Evolutionary conservation across 2,113 vertebrate species (phyloP), one percentile per base, ranked within the genome.

Genomic region (Lipotes vexillifer): DNA sequence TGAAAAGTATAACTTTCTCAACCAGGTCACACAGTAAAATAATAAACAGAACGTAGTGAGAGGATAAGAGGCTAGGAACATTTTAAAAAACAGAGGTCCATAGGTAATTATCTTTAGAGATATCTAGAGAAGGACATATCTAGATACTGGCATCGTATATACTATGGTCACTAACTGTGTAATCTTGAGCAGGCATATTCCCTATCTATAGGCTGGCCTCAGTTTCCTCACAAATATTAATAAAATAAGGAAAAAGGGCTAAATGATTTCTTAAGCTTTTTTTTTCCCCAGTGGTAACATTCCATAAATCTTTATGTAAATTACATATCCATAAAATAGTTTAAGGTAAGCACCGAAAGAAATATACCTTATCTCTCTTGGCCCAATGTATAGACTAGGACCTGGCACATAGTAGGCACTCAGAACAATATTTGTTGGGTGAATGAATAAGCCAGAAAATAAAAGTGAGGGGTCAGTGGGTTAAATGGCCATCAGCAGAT

Each of bases 1-100:
- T 84, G 69, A 89, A 97, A 98, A 97, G 63, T 98, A 4, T 31
- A 97, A 97, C 94, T 98, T 97, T 97, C 33, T 59, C 93, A 98
- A 97, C 2, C 20, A 89, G 98, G 84, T 77, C 12, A 41, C 63
- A 55, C 13, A 92, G 49, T 65, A 59, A 41, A 86, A 92, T 33
- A 29, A 81, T 80, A 93, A 63, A 17, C 38, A 86, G 44, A 94
- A 44, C 11, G 65, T 27, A 83, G 88, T 29, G 5, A 49, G 55
- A 23, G 83, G 69, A 61, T 18, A 59, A 20, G 59, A 33, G 21
- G 80, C 4, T 27, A 12, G 83, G 94, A 75, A 5, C 17, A 29
- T 49, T 88, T 92, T 81, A 57, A 21, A 44, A 80, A 72, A 38
- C 59, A 46, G 10, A 11, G 11, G 0, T 72, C 5, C 44, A 0